Base-by-base conservation (phyloP, 2,888 invertebrate species). In the Mimas tiliae region DNA sequence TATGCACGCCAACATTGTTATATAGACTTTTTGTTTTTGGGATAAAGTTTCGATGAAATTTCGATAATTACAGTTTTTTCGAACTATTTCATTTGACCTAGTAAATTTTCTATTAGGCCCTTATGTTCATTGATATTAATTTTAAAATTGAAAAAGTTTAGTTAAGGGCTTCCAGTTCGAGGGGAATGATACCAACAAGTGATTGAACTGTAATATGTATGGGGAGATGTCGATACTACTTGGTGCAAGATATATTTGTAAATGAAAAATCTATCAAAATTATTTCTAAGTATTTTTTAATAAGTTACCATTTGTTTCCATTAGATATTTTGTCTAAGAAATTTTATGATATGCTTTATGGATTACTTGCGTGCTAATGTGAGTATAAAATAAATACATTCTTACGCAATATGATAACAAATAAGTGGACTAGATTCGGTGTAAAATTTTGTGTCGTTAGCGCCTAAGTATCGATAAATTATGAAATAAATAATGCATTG, bases 1-100 rank as follows among this genome's bases (percentile, higher is more conserved):
- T 42, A 55, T 55, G 55, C 38, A 16, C 34, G 16, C 38, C 58
- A 58, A 38, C 34, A 34, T 55, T 16, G 38, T 58, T 16, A 38
- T 55, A 38, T 11, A 38, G 16, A 38, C 16, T 38, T 58, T 58
- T 58, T 38, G 19, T 9, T 58, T 21, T 42, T 42, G 19, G 12
- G 7, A 42, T 58, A 42, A 42, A 19, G 38, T 27, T 27, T 27
- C 27, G 4, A 6, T 58, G 38, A 19, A 19, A 12, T 12, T 11
- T 11, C 42, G n/a, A 16, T 58, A 12, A 42, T 58, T 58, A 19
- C 38, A 38, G 19, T 12, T 19, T 50, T 19, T 50, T 1, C 27
- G 19, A 16, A 50, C 50, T 9, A 50, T 50, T 50, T 52, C 1
- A 52, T 14, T 27, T 33, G 33, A 27, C 52, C 7, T 19, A 33